Evolutionary conservation across 2,113 vertebrate species (phyloP).

Genomic region (Caranx ignobilis): DNA sequence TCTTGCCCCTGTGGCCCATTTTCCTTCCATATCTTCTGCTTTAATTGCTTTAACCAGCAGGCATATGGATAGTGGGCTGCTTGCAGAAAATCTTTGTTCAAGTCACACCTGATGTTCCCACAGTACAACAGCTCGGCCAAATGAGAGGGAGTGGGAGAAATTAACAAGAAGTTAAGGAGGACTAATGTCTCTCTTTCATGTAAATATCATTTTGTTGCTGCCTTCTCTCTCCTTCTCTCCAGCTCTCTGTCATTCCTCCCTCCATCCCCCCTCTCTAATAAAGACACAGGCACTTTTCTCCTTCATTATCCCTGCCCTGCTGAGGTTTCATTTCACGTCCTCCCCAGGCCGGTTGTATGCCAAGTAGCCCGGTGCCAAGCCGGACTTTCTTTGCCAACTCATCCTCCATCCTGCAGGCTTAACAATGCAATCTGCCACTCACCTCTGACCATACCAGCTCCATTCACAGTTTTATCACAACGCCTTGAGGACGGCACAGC

Average conservation of each 20-base stretch:
- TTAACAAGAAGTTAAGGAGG: background rate
- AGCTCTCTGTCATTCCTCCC: background rate
- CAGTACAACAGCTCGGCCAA: background rate
- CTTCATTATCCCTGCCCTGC: constrained; percentile 49
- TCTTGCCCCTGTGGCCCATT: background rate
- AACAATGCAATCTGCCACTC: constrained; percentile 57
- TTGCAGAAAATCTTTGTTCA: constrained; percentile 40
- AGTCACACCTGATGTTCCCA: constrained; percentile 4
- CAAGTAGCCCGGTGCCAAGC: constrained; percentile 46
- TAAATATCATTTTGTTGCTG: background rate
- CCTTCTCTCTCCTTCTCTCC: background rate
- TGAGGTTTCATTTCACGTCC: constrained; percentile 64
- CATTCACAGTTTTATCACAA: constrained; percentile 27
- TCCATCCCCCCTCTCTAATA: constrained; percentile 19
- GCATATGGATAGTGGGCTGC: constrained; percentile 38
- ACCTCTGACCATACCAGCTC: constrained; percentile 31
- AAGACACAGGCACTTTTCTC: constrained; percentile 58
- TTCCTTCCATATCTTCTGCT: background rate
- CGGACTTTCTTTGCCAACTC: constrained; percentile 54
- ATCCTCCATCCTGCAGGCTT: constrained; percentile 56
- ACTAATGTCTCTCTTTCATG: background rate
- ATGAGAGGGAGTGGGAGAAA: constrained; percentile 4
- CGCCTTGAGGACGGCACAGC: background rate
- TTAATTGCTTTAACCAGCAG: constrained; percentile 46
- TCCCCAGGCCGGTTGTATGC: constrained; percentile 48